These are phyloP conservation scores for Hephaestus fuliginosus DNA, from an alignment of 2,797 vertebrate genomes.

Conservation along the genomic window DNA sequence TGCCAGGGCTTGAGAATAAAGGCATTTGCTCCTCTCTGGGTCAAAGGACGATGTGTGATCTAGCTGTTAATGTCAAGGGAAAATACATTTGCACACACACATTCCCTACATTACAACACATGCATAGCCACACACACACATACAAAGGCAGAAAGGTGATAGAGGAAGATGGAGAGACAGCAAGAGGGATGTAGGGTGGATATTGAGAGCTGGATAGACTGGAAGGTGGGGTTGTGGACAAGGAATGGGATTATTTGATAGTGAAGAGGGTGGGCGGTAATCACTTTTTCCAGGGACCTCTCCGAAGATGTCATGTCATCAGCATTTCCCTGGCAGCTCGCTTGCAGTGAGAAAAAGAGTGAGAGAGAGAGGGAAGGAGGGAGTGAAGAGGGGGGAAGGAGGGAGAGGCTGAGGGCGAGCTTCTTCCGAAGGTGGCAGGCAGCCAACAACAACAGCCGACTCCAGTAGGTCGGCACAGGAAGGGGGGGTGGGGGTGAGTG, in stretches of 20 bases:
- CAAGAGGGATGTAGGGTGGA: constrained; percentile 15
- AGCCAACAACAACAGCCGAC: constrained; percentile 95
- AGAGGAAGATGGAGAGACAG: constrained; percentile 39
- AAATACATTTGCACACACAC: background rate
- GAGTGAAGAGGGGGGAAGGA: constrained; percentile 55
- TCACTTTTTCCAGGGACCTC: constrained; percentile 80
- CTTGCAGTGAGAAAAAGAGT: constrained; percentile 27
- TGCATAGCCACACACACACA: constrained; percentile 13
- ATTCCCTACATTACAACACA: background rate
- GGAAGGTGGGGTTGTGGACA: constrained; percentile 30
- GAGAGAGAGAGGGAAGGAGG: constrained; percentile 32
- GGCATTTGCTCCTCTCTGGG: constrained; percentile 36
- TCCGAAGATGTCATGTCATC: constrained; percentile 89
- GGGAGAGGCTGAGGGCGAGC: constrained; percentile 70
- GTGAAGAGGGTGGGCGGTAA: constrained; percentile 55
- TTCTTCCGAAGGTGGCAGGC: constrained; percentile 87
- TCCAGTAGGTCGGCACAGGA: constrained; percentile 97
- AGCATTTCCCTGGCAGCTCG: constrained; percentile 86
- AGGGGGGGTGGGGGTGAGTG: constrained; percentile 65
- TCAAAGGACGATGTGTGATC: constrained; percentile 48
- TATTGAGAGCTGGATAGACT: constrained; percentile 40
- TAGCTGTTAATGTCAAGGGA: constrained; percentile 31
- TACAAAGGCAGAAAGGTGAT: constrained; percentile 29
- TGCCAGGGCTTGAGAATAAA: constrained; percentile 52
- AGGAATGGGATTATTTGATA: constrained; percentile 66